Percentiles rank a stretch among this genome's conserved stretches.
These are phyloP conservation scores for Paralichthys olivaceus DNA, from an alignment of 2,113 vertebrate species.

Conservation along the genomic window DNA sequence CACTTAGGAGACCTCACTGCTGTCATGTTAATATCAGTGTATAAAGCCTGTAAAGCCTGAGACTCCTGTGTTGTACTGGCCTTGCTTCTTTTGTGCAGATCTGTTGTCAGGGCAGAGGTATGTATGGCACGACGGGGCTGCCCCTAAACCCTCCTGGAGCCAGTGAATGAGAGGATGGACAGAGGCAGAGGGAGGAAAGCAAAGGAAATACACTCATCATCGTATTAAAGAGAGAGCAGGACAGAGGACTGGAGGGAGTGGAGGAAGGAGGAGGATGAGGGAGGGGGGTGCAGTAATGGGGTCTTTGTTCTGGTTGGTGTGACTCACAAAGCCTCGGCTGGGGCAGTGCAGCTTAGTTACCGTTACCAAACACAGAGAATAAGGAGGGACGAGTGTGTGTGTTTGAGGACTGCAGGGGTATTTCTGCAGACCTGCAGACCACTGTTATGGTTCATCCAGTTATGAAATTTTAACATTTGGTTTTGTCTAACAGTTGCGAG, in stretches of 20 bases:
- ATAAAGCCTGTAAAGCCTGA: slow-evolving; percentile 53
- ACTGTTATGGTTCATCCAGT: slow-evolving; percentile 19
- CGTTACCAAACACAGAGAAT: slow-evolving; percentile 69
- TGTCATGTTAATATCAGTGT: slow-evolving; percentile 62
- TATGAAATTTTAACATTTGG: slow-evolving; percentile 1
- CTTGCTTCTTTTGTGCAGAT: slow-evolving; percentile 62
- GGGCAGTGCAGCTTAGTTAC: slow-evolving; percentile 70
- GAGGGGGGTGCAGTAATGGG: slow-evolving; percentile 63
- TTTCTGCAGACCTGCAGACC: too few relatives aligned
- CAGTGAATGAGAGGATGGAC: slow-evolving; percentile 72
- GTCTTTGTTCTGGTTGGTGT: slow-evolving; percentile 79
- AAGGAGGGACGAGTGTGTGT: slow-evolving; percentile 20
- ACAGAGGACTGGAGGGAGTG: slow-evolving; percentile 31
- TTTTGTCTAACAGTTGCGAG: background rate
- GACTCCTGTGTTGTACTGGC: slow-evolving; percentile 43
- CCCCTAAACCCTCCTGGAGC: slow-evolving; percentile 66
- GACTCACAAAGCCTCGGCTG: slow-evolving; percentile 68
- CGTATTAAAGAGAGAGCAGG: slow-evolving; percentile 52
- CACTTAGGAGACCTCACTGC: slow-evolving; percentile 15
- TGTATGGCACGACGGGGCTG: slow-evolving; percentile 66
- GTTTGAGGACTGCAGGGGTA: background rate
- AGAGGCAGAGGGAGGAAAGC: slow-evolving; percentile 55
- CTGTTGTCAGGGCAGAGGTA: slow-evolving; percentile 79
- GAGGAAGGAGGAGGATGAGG: slow-evolving; percentile 27
- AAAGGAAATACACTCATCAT: slow-evolving; percentile 77